Evolutionary conservation across 2,888 invertebrate genomes (phyloP), one percentile per base, ranked within the genome.

Genomic region (Ditula angustiorana): DNA sequence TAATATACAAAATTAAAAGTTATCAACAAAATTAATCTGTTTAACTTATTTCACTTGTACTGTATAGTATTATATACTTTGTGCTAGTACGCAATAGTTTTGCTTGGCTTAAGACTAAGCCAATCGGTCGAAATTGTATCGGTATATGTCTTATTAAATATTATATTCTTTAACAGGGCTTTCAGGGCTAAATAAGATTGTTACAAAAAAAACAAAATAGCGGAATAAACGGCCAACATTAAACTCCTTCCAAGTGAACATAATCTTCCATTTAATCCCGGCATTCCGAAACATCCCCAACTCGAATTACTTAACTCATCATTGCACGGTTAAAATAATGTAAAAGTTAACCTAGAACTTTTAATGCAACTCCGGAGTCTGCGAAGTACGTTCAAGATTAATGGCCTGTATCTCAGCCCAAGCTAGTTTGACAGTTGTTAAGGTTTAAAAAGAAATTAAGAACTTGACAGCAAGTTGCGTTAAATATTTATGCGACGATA

Each of bases 361-460:
- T 63, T 63, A 63, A 57, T 63, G 63, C 63, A 63, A 50, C 53
- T 33, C 46, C 37, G 11, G 26, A 46, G 33, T 46, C 57, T 44
- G 33, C 19, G 26, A 56, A 62, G 56, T 62, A 62, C 56, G 37
- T 56, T 24, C 49, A 63, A 63, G 63, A 63, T 63, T 58, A 63
- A 63, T 63, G 63, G 44, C 50, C 44, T 41, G 63, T 50, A 49
- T 44, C 62, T 63, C 13, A 57, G 44, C 21, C 30, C 26, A 30
- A 23, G 57, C 63, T 52, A 63, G 50, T 58, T 63, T 63, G 63
- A 63, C 63, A 63, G 63, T 63, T 63, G 63, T 63, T 58, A 63
- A 63, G 63, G 63, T 63, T 63, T 57, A 63, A 63, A 57, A 50
- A 58, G 63, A 63, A 63, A 63, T 63, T 63, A 63, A 57, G 57